phyloP scores from a whole-genome alignment of 2,888 invertebrate species.

The Clivina fossor region DNA sequence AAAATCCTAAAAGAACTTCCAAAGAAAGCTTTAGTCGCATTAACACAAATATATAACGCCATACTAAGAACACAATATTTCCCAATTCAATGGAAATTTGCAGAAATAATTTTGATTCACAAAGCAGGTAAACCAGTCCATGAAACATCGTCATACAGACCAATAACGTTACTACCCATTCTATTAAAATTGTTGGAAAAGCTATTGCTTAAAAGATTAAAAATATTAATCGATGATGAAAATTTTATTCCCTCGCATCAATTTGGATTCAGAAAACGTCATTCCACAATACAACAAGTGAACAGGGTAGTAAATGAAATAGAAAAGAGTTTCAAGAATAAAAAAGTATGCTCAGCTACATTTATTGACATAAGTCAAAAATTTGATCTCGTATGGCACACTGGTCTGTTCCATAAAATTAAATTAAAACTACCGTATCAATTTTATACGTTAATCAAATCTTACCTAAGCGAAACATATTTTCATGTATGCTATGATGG shows the following conservation, averaged over 20 bases:
- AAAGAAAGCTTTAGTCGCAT: slow-evolving; percentile 18
- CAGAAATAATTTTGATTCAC: slow-evolving; percentile 39
- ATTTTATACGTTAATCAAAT: slow-evolving; percentile 22
- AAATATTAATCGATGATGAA: slow-evolving; percentile 8
- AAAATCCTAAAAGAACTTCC: slow-evolving; percentile 36
- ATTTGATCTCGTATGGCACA: slow-evolving; percentile 33
- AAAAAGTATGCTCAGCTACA: slow-evolving; percentile 11
- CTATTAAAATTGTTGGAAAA: slow-evolving; percentile 39
- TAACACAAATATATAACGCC: slow-evolving; percentile 26
- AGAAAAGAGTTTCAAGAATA: background rate
- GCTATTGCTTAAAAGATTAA: slow-evolving; percentile 33
- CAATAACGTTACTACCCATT: slow-evolving; percentile 38
- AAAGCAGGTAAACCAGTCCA: slow-evolving; percentile 37
- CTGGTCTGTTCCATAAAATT: slow-evolving; percentile 28
- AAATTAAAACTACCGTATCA: slow-evolving; percentile 19
- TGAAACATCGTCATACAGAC: slow-evolving; percentile 34
- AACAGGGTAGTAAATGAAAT: background rate
- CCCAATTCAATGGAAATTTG: slow-evolving; percentile 36
- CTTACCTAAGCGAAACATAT: slow-evolving; percentile 21
- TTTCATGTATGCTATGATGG: slow-evolving; percentile 22
- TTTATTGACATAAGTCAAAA: slow-evolving; percentile 32
- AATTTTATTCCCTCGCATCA: slow-evolving; percentile 11
- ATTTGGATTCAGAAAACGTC: slow-evolving; percentile 9
- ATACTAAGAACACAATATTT: slow-evolving; percentile 36
- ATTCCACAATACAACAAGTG: slow-evolving; percentile 12